Evolutionary conservation across 2,888 invertebrate genomes (phyloP), one percentile per base, ranked within the genome.

Genomic region (Drosophila ezoana): DNA sequence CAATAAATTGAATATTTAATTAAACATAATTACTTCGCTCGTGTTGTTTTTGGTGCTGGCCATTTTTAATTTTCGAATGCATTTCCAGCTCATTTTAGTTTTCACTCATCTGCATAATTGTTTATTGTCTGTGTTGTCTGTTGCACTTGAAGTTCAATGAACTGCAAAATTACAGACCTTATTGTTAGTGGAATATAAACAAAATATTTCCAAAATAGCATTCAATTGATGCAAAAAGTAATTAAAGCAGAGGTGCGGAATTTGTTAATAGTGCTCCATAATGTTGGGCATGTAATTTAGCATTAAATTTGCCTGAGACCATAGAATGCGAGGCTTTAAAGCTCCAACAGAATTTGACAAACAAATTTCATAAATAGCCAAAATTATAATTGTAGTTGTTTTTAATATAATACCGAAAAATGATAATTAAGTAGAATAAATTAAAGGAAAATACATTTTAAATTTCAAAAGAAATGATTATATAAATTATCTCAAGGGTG

Each of bases 1-100:
- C 62, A 60, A 72, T 76, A 52, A 68, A 54, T 81, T 79, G 79
- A 71, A 82, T 78, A 85, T 76, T 79, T 87, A 76, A 85, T 79
- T 71, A 58, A 72, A 71, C 60, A 56, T 72, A 67, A 57, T 84
- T 68, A 64, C 32, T 41, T 16, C 32, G 1, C 37, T n/a, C 11
- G 13, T 11, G 20, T 18, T 51, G 11, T 18, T 41, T 45, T 66
- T 58, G 43, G 35, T 43, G 45, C 52, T 38, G 40, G 10, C 1
- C 6, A 44, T 47, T 44, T 52, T 47, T 20, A n/a, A 32, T n/a
- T 37, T 49, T 37, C 23, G 33, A 38, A 28, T 48, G 18, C 45
- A 45, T 57, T 57, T 44, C 41, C 40, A 69, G 43, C 52, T 28
- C 68, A 54, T 54, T 75, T 69, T 53, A 62, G 49, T 66, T 63